phyloP scores from a whole-genome alignment of 2,113 vertebrate species.

The Dendropsophus ebraccatus region DNA sequence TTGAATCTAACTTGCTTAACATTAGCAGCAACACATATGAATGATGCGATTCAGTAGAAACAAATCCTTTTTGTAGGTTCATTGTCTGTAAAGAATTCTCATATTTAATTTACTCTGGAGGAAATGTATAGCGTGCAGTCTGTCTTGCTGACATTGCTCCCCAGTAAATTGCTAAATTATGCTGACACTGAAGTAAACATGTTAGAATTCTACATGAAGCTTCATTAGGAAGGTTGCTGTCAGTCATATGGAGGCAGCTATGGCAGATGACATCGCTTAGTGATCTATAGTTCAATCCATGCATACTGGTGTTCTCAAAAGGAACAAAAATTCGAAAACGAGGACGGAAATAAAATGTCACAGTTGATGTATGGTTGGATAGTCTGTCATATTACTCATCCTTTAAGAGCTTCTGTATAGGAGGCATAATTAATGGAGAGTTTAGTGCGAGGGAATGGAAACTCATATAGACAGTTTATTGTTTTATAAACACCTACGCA shows the following conservation, averaged over 20 bases:
- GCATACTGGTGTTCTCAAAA: neutral
- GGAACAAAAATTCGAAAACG: neutral
- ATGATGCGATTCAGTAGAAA: neutral
- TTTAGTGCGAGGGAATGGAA: neutral
- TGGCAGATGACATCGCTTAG: conserved; percentile 22
- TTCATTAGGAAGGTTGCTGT: conserved; percentile 24
- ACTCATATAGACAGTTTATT: neutral
- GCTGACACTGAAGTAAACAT: conserved; percentile 39
- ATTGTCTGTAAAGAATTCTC: neutral
- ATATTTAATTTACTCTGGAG: neutral
- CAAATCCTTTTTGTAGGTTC: neutral
- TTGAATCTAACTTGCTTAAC: neutral
- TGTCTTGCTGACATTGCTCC: neutral
- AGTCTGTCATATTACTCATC: conserved; percentile 43
- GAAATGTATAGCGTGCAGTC: neutral
- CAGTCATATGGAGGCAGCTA: neutral
- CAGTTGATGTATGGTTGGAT: conserved; percentile 30
- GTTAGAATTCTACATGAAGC: conserved; percentile 17
- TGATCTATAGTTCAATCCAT: neutral
- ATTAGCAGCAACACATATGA: neutral
- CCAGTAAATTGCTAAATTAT: conserved; percentile 34
- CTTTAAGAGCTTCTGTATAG: neutral
- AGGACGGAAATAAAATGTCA: conserved; percentile 34
- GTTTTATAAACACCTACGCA: too few relatives aligned
- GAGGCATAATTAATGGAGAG: neutral